Percentiles rank a stretch among this genome's conserved stretches.
phyloP scores from a whole-genome alignment of 2,888 invertebrate genomes.

The Diploptera punctata region DNA sequence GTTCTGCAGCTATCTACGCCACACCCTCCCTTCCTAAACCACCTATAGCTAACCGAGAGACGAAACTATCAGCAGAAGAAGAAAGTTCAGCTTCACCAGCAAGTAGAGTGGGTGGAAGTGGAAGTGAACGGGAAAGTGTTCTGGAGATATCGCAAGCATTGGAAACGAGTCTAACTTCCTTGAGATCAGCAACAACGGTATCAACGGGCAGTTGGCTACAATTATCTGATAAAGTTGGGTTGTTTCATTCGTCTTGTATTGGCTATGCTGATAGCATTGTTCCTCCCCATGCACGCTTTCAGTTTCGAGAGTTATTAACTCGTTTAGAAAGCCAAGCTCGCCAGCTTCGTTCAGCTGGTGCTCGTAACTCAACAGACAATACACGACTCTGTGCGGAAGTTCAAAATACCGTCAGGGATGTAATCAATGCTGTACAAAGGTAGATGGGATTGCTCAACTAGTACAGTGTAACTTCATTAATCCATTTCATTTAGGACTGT shows the following conservation, averaged over 20 bases:
- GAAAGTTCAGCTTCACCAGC: slow-evolving; percentile 12
- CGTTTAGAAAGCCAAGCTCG: slow-evolving; percentile 73
- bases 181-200: slow-evolving; percentile 57
- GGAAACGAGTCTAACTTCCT: slow-evolving; percentile 69
- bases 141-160: slow-evolving; percentile 70
- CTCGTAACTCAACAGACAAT: slow-evolving; percentile 72
- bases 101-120: background rate
- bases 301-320: slow-evolving; percentile 77
- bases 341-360: slow-evolving; percentile 71
- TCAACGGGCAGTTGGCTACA: slow-evolving; percentile 78
- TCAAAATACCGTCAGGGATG: slow-evolving; percentile 73
- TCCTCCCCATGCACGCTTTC: slow-evolving; percentile 87
- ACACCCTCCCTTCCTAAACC: slow-evolving; percentile 62
- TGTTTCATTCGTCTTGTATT: slow-evolving; percentile 82
- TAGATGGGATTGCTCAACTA: slow-evolving; percentile 48
- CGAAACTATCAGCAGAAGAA: slow-evolving; percentile 1
- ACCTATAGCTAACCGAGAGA: background rate
- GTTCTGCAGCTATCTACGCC: slow-evolving; percentile 74
- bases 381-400: slow-evolving; percentile 74
- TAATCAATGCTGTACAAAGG: slow-evolving; percentile 77
- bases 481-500: background rate
- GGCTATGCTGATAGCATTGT: slow-evolving; percentile 81
- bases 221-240: slow-evolving; percentile 78
- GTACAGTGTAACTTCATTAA: background rate
- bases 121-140: slow-evolving; percentile 59